These are phyloP conservation scores for Scolanthus callimorphus DNA, from an alignment of 92 coral and sea anemone species.

Conservation along the genomic window DNA sequence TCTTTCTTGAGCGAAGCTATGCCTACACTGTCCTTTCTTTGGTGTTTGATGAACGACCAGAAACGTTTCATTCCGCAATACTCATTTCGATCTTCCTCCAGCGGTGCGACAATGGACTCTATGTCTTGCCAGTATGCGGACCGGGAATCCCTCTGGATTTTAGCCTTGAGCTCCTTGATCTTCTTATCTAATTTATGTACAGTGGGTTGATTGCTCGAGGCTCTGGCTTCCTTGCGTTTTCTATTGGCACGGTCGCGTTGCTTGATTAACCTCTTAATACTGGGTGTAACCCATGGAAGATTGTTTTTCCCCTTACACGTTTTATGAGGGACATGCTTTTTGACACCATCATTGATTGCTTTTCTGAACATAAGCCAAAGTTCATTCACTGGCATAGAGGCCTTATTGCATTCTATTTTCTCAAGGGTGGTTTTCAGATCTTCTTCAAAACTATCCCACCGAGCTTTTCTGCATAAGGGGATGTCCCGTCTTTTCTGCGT, in stretches of 20 bases:
- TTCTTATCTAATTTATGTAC: background rate
- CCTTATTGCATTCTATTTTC: slow-evolving; percentile 11
- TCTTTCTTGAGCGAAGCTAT: slow-evolving; percentile 8
- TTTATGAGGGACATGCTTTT: slow-evolving; percentile 26
- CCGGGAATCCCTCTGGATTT: slow-evolving; percentile 29
- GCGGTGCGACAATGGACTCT: slow-evolving; percentile 30
- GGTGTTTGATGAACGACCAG: slow-evolving; percentile 36
- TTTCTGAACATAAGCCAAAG: slow-evolving; percentile 24
- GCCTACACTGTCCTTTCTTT: slow-evolving; percentile 19
- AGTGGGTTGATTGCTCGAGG: background rate
- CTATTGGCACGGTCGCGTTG: slow-evolving; percentile 12
- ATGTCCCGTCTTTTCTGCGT: slow-evolving; percentile 31
- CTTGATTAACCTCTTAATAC: slow-evolving; percentile 17
- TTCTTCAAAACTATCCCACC: slow-evolving; percentile 34
- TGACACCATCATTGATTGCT: slow-evolving; percentile 5
- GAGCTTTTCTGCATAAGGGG: slow-evolving; percentile 40
- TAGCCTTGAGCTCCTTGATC: slow-evolving; percentile 12
- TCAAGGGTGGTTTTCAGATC: slow-evolving; percentile 17
- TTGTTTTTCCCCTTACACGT: slow-evolving; percentile 13
- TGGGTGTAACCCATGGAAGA: slow-evolving; percentile 36
- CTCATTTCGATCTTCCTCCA: background rate
- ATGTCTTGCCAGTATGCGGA: no score
- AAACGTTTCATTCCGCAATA: background rate
- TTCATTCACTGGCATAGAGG: slow-evolving; percentile 20
- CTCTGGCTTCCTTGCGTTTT: slow-evolving; percentile 6